These are phyloP conservation scores for Xerus rutilus DNA, from an alignment of 2,797 vertebrate species.

Conservation along the genomic window DNA sequence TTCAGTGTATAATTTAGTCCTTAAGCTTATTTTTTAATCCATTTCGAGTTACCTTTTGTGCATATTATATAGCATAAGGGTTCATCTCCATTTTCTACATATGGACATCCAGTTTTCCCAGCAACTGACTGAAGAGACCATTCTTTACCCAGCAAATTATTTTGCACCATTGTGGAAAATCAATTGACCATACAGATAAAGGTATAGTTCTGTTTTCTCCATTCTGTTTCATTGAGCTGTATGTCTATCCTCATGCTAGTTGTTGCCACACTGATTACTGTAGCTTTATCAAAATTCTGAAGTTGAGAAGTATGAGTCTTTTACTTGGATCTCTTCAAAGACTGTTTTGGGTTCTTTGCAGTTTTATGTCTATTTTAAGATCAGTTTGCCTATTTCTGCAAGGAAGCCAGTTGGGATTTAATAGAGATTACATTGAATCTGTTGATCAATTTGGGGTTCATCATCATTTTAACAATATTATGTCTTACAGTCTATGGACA, in stretches of 20 bases:
- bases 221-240: not conserved
- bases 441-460: not conserved
- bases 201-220: not conserved
- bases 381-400: not conserved
- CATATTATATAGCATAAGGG: not conserved
- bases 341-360: not conserved
- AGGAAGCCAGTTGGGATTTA: not conserved
- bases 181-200: not conserved
- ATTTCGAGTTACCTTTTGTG: not conserved
- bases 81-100: not conserved
- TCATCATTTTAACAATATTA: not conserved
- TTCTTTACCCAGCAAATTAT: not conserved
- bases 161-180: not conserved
- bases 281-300: not conserved
- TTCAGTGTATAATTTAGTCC: not conserved
- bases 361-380: not conserved
- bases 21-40: not conserved
- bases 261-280: not conserved
- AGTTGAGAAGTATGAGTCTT: not conserved
- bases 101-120: not conserved
- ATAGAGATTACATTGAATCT: not conserved
- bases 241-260: not conserved
- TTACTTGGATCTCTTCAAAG: not conserved
- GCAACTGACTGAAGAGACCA: not conserved
- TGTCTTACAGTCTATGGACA: not conserved